Conservation (phyloP, 2,113 vertebrate species). For the Sialia sialis region DNA sequence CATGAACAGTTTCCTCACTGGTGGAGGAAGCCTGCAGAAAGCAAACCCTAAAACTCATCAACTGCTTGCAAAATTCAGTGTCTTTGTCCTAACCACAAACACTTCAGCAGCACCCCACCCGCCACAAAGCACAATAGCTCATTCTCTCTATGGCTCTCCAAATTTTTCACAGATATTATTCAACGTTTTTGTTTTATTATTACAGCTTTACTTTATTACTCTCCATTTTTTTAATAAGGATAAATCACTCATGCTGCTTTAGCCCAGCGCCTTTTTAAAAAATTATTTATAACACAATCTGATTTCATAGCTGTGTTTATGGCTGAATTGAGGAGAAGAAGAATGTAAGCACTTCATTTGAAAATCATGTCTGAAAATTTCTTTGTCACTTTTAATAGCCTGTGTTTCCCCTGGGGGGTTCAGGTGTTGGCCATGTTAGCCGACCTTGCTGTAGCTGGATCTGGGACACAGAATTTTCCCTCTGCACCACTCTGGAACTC, state of each 20-base stretch:
- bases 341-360: background rate
- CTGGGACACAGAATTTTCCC: background rate
- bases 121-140: conserved; percentile 34
- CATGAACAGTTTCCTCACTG: background rate
- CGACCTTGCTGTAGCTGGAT: background rate
- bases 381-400: background rate
- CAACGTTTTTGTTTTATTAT: conserved; percentile 9
- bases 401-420: background rate
- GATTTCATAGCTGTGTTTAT: background rate
- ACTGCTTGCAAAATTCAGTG: conserved; percentile 37
- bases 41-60: background rate
- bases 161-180: conserved; percentile 52
- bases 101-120: conserved; percentile 45
- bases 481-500: rapidly evolving
- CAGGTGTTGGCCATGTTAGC: background rate
- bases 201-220: conserved; percentile 42
- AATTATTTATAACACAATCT: background rate
- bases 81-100: conserved; percentile 50
- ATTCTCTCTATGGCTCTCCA: background rate
- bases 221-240: conserved; percentile 36
- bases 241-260: conserved; percentile 5
- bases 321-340: background rate
- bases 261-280: background rate
- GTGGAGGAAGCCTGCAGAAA: conserved; percentile 19
- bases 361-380: background rate